These are phyloP conservation scores for Drosophila teissieri DNA, from an alignment of 1,140 invertebrate genomes.

Conservation along the genomic window DNA sequence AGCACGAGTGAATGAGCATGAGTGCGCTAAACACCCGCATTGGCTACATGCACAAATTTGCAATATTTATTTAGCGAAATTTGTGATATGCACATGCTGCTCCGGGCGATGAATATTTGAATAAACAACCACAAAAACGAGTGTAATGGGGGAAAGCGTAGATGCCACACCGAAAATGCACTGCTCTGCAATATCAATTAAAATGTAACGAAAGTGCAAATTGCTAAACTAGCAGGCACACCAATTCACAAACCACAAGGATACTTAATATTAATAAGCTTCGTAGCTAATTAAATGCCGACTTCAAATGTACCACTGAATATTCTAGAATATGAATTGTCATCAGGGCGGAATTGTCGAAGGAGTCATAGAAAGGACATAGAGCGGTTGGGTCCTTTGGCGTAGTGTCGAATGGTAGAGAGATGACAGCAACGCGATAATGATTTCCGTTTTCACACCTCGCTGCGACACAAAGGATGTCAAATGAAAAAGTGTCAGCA, in stretches of 20 bases:
- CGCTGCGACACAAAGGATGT: slow-evolving; percentile 42
- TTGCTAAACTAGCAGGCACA: no score
- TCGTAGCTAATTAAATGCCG: not conserved
- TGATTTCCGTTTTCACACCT: slow-evolving; percentile 66
- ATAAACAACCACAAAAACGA: slow-evolving; percentile 19
- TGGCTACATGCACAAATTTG: slow-evolving; percentile 20
- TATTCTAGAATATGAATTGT: no score
- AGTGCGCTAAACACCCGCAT: not conserved
- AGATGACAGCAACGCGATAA: slow-evolving; percentile 52
- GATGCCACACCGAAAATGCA: not conserved
- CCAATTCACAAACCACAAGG: no score
- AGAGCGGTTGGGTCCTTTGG: not conserved
- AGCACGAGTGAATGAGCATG: not conserved
- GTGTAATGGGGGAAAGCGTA: not conserved
- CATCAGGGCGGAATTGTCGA: no score
- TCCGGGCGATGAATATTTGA: slow-evolving; percentile 18
- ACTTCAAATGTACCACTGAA: not conserved
- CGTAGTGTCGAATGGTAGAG: slow-evolving; percentile 10
- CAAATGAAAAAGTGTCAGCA: slow-evolving; percentile 28
- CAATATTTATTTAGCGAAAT: slow-evolving; percentile 25
- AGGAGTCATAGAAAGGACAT: not conserved
- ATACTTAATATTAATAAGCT: no score
- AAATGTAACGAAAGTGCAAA: no score
- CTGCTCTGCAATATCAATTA: not conserved
- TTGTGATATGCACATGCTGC: slow-evolving; percentile 16